Conservation (phyloP, 1,140 invertebrate genomes). For the Physella acuta region DNA sequence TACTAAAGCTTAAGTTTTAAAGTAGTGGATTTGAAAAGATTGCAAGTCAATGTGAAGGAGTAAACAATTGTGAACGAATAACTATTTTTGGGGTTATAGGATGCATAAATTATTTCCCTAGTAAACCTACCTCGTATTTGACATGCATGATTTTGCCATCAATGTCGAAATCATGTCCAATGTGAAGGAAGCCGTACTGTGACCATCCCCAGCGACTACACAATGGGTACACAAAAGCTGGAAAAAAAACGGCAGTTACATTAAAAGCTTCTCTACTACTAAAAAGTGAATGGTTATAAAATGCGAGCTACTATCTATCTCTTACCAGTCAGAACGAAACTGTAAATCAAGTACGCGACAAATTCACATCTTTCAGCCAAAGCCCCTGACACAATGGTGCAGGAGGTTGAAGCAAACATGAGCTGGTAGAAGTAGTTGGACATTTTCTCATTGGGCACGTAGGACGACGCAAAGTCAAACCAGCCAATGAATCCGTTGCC, state of each 20-base stretch:
- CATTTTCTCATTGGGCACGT: conserved; percentile 32
- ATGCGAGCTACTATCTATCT: no score
- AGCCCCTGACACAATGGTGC: conserved; percentile 64
- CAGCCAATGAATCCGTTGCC: conserved; percentile 52
- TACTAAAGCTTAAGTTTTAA: no score
- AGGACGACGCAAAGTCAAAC: conserved; percentile 31
- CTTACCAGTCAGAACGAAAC: conserved; percentile 64
- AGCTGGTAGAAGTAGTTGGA: conserved; percentile 52
- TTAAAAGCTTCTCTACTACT: no score
- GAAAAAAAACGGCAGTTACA: no score
- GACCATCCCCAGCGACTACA: conserved; percentile 66
- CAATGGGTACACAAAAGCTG: conserved; percentile 66
- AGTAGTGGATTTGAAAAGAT: neutral
- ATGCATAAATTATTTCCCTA: neutral
- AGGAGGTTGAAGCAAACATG: conserved; percentile 54
- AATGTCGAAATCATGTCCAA: conserved; percentile 35
- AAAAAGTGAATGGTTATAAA: no score
- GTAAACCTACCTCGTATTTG: conserved; percentile 34
- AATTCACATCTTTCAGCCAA: conserved; percentile 67
- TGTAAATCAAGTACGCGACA: conserved; percentile 65
- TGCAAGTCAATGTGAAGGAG: neutral
- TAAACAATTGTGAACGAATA: neutral
- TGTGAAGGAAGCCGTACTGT: conserved; percentile 59
- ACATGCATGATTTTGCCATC: conserved; percentile 29
- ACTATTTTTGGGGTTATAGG: neutral